These are phyloP conservation scores for Cabera pusaria DNA, from an alignment of 2,888 invertebrate species.

Conservation along the genomic window DNA sequence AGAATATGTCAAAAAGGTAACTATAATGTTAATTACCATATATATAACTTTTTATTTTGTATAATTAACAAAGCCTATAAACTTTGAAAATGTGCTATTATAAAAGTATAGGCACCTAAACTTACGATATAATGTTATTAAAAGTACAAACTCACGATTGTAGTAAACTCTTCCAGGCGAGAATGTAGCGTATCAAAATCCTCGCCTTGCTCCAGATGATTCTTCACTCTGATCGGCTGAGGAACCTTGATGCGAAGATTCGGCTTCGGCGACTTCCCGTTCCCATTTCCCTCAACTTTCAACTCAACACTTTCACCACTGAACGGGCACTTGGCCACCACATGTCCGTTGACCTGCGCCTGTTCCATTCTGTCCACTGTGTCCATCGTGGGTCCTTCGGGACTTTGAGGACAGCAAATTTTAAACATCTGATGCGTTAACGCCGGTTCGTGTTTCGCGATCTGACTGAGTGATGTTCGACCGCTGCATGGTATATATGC, in stretches of 20 bases:
- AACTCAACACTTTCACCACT: conserved; percentile 56
- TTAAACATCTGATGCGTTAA: conserved; percentile 45
- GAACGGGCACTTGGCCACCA: conserved; percentile 51
- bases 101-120: too few species aligned
- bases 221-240: conserved; percentile 64
- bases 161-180: conserved; percentile 52
- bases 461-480: conserved; percentile 44
- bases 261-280: conserved; percentile 49
- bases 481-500: conserved; percentile 65
- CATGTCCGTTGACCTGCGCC: conserved; percentile 53
- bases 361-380: conserved; percentile 47
- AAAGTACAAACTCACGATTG: conserved; percentile 52
- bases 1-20: too few species aligned
- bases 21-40: too few species aligned
- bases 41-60: too few species aligned
- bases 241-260: conserved; percentile 65
- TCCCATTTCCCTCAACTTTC: conserved; percentile 42
- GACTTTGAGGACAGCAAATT: conserved; percentile 43
- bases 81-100: too few species aligned
- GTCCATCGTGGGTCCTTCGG: conserved; percentile 35
- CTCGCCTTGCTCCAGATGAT: conserved; percentile 54
- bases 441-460: conserved; percentile 34
- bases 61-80: too few species aligned
- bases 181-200: conserved; percentile 63
- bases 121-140: too few species aligned